phyloP scores from a whole-genome alignment of 2,113 vertebrate species.

The Diadophis punctatus region DNA sequence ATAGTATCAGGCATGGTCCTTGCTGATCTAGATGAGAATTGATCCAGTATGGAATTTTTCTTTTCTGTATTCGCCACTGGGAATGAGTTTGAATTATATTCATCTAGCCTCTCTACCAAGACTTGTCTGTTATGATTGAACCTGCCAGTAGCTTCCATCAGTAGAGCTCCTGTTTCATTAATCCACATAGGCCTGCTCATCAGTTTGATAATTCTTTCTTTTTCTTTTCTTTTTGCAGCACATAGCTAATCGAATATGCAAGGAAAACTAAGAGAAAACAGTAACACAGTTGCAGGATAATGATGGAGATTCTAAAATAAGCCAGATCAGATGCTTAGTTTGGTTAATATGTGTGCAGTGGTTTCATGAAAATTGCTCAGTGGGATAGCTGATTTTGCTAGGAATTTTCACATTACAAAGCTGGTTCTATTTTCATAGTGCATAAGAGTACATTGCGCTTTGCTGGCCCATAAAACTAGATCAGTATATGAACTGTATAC shows the following conservation, averaged over 20 bases:
- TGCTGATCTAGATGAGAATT: neutral
- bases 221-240: neutral
- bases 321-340: neutral
- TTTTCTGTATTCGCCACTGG: neutral
- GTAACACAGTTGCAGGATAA: neutral
- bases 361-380: neutral
- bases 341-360: neutral
- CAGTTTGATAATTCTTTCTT: neutral
- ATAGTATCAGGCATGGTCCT: neutral
- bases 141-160: neutral
- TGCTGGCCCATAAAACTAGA: neutral
- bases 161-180: neutral
- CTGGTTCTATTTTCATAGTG: neutral
- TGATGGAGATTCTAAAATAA: neutral
- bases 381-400: neutral
- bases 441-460: neutral
- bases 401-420: neutral
- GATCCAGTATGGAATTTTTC: neutral
- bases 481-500: neutral
- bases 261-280: neutral
- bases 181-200: neutral
- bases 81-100: neutral
- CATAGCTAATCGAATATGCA: neutral
- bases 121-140: neutral
- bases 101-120: neutral